Conservation (phyloP, 2,888 invertebrate genomes). For the Agrochola lychnidis region DNA sequence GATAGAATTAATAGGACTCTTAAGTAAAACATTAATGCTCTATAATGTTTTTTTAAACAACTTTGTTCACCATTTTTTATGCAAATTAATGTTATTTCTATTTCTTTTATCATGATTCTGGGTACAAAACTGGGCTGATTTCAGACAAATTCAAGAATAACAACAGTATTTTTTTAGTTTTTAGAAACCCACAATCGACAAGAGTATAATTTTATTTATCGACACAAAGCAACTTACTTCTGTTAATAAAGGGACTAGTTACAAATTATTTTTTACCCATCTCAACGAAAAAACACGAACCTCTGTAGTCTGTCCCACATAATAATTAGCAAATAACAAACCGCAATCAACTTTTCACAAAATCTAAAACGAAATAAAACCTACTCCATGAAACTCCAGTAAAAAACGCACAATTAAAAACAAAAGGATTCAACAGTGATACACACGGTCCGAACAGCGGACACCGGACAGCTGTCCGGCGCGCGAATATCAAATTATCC, state of each 20-base stretch:
- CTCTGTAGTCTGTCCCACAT: neutral
- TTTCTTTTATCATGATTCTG: neutral
- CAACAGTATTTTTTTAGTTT: neutral
- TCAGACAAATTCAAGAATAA: neutral
- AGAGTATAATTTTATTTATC: neutral
- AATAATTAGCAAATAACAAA: constrained; percentile 20
- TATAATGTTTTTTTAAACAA: too few species aligned
- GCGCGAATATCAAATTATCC: constrained; percentile 65
- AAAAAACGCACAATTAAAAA: constrained; percentile 41
- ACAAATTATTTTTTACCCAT: neutral
- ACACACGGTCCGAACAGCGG: constrained; percentile 34
- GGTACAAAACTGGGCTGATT: too few species aligned
- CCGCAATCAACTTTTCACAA: constrained; percentile 1
- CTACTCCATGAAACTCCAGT: constrained; percentile 22
- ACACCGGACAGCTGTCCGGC: constrained; percentile 55
- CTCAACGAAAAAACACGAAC: neutral
- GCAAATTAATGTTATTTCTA: too few species aligned
- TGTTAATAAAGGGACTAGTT: neutral
- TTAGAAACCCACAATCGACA: too few species aligned
- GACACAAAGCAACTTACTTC: neutral
- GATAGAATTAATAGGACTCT: too few species aligned
- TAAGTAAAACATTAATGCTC: too few species aligned
- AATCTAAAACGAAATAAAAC: constrained; percentile 20
- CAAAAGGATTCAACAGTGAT: constrained; percentile 15
- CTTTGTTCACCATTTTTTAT: too few species aligned